A percentile compares a stretch with the other conserved stretches of the same genome.
These are phyloP conservation scores for Chrysolophus pictus DNA, from an alignment of 2,797 vertebrate species.

Conservation along the genomic window DNA sequence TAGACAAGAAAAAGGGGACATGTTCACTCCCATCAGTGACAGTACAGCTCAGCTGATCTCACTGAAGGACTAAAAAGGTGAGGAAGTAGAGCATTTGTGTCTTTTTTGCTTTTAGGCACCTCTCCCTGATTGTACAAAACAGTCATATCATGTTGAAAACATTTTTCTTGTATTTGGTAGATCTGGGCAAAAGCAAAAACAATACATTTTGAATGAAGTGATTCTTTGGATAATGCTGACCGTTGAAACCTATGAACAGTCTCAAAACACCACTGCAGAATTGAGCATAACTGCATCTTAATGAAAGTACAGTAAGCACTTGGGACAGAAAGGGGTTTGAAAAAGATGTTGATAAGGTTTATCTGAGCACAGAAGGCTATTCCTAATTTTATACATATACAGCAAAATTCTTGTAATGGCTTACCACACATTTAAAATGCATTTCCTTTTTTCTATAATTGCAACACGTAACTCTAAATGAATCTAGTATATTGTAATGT, in stretches of 20 bases:
- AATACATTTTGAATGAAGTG: background rate
- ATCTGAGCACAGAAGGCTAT: background rate
- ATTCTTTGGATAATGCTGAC: background rate
- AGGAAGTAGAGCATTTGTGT: accelerated
- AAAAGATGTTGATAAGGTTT: background rate
- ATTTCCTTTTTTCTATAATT: background rate
- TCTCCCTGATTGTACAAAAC: background rate
- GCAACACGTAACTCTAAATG: background rate
- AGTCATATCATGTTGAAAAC: background rate
- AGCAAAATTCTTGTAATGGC: background rate
- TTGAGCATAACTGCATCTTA: background rate
- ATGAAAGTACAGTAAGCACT: accelerated
- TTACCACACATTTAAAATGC: background rate
- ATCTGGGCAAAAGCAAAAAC: background rate
- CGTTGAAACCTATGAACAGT: background rate
- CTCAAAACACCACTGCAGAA: background rate
- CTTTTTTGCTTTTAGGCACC: background rate
- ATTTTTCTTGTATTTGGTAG: background rate
- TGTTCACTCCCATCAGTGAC: background rate
- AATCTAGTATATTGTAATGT: background rate
- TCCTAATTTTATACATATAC: background rate
- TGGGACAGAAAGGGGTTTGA: background rate
- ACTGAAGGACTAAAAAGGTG: background rate
- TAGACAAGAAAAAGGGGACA: background rate
- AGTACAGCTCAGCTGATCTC: background rate